Evolutionary conservation across 2,888 invertebrate genomes (phyloP).

Genomic region (Xanthorhoe designata): DNA sequence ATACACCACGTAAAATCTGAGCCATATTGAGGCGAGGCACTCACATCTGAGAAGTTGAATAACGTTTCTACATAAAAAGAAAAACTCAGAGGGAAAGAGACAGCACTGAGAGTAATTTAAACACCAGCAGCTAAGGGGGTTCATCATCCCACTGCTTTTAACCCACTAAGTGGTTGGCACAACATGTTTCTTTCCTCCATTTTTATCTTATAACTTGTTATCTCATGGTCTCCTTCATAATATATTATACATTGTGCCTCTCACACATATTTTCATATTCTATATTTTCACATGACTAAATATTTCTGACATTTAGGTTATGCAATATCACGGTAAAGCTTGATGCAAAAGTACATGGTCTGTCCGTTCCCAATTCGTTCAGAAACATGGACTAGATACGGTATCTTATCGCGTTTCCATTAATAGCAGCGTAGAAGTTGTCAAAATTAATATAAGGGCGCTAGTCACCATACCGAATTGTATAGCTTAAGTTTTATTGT

Average conservation of each 20-base stretch:
- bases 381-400: slow-evolving; percentile 24
- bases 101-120: neutral
- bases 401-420: slow-evolving; percentile 40
- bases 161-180: neutral
- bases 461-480: neutral
- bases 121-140: neutral
- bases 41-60: slow-evolving; percentile 13
- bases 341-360: slow-evolving; percentile 14
- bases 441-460: slow-evolving; percentile 19
- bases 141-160: neutral
- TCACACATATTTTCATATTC: neutral
- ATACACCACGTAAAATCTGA: slow-evolving; percentile 51
- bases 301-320: neutral
- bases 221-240: neutral
- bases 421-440: slow-evolving; percentile 10
- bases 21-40: slow-evolving; percentile 29
- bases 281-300: neutral
- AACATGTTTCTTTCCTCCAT: neutral
- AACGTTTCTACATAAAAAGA: slow-evolving; percentile 21
- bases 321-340: slow-evolving; percentile 16
- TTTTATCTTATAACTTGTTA: neutral
- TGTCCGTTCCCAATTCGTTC: slow-evolving; percentile 22
- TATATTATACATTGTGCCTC: neutral
- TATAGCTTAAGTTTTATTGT: neutral
- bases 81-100: slow-evolving; percentile 12